Base-by-base conservation (phyloP, 2,888 invertebrate species). In the Polydrusus tereticollis region DNA sequence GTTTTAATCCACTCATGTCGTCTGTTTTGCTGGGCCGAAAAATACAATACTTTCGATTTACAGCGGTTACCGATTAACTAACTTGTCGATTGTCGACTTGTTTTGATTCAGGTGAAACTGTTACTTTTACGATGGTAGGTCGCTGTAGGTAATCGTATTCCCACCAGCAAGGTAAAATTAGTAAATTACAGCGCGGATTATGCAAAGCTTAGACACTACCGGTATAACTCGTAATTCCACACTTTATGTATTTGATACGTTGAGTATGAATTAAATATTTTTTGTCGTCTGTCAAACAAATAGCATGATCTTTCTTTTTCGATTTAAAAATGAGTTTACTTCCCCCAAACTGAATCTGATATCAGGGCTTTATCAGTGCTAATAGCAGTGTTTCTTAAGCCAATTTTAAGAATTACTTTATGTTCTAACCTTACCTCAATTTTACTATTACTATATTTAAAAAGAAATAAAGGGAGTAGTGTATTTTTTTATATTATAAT, bases 1-100 rank as follows among this genome's bases (percentile, higher is more conserved):
- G 58, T 74, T 79, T 80, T 10, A 66, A 12, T 18, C 41, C 62
- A 36, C 57, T 68, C 68, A 62, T 72, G 2, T 26, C 33, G 55
- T 38, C 12, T 38, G 33, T 33, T 29, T 33, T 47, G 14, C 47
- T 29, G 20, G 6, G 33, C 36, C 41, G 41, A 33, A 16, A 43
- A 14, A n/a, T 4, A 38, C 4, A 62, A 16, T 16, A 14, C 16
- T 4, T 23, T 12, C 26, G 47, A 23, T 8, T 12, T 23, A 1
- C 16, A 33, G 18, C 26, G 20, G 20, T 45, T 47, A n/a, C 0
- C 20, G 38, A 20, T 33, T 33, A 29, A 58, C 41, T 58, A 58
- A 52, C 38, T 38, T n/a, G n/a, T n/a, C n/a, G n/a, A 12, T 18
- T 18, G 10, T 12, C 41, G 16, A 41, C 41, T 14, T 58, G 16